Evolutionary conservation across 2,888 invertebrate genomes (phyloP).

Genomic region (Trisateles emortualis): DNA sequence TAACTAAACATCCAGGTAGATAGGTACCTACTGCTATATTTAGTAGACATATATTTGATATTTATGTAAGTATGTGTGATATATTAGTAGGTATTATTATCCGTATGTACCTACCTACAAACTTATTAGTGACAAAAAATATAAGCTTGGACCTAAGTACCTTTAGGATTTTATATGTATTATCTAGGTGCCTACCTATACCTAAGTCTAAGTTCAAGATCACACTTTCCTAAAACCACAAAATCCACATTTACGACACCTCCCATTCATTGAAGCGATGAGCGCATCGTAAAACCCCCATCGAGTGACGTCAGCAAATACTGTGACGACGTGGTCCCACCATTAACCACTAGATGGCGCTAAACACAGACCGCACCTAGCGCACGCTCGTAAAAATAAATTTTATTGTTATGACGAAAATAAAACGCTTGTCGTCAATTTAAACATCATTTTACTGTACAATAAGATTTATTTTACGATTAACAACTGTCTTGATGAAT

Average conservation of each 20-base stretch:
- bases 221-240: slow-evolving; percentile 51
- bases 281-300: slow-evolving; percentile 71
- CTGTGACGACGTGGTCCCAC: slow-evolving; percentile 61
- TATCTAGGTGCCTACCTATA: background rate
- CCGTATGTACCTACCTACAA: too few relatives aligned
- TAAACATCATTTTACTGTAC: slow-evolving; percentile 85
- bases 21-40: background rate
- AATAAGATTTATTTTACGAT: slow-evolving; percentile 87
- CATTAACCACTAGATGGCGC: slow-evolving; percentile 74
- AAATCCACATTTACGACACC: slow-evolving; percentile 73
- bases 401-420: slow-evolving; percentile 87
- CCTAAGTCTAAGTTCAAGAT: slow-evolving; percentile 28
- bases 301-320: slow-evolving; percentile 68
- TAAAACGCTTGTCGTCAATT: slow-evolving; percentile 87
- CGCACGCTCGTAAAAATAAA: slow-evolving; percentile 82
- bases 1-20: background rate
- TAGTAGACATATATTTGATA: too few relatives aligned
- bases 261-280: slow-evolving; percentile 71
- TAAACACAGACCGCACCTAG: slow-evolving; percentile 62
- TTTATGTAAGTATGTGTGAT: too few relatives aligned
- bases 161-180: too few relatives aligned
- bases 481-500: slow-evolving; percentile 87
- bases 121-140: too few relatives aligned
- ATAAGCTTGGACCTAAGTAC: too few relatives aligned
- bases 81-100: too few relatives aligned